Evolutionary conservation across 2,113 vertebrate genomes (phyloP).

Genomic region (Microcebus murinus): DNA sequence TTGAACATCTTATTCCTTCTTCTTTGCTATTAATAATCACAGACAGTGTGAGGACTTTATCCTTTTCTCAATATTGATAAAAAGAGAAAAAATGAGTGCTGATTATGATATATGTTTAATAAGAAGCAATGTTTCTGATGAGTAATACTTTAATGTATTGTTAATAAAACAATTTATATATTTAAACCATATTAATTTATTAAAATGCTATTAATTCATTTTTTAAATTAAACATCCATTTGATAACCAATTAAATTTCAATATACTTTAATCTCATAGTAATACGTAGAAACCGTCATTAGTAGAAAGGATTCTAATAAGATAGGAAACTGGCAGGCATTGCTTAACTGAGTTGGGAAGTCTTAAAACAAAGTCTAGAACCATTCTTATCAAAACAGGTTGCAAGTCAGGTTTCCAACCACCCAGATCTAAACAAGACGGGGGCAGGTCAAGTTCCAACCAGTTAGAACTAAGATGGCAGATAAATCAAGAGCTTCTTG

Average conservation of each 20-base stretch:
- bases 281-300: neutral
- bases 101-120: neutral
- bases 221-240: neutral
- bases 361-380: too few relatives aligned
- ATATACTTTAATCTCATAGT: neutral
- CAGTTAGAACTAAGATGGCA: too few relatives aligned
- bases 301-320: neutral
- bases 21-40: neutral
- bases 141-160: neutral
- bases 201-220: neutral
- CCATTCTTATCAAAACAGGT: too few relatives aligned
- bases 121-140: slow-evolving; percentile 7
- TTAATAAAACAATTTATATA: slow-evolving; percentile 29
- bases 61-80: neutral
- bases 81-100: neutral
- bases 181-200: neutral
- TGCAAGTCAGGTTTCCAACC: too few relatives aligned
- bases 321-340: too few relatives aligned
- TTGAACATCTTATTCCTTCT: neutral
- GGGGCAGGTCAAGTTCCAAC: too few relatives aligned
- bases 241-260: neutral
- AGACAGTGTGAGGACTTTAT: neutral
- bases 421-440: too few relatives aligned
- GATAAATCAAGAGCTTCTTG: too few relatives aligned
- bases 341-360: too few relatives aligned